Base-by-base conservation (phyloP, 2,888 invertebrate genomes). In the Napeogenes sylphis region DNA sequence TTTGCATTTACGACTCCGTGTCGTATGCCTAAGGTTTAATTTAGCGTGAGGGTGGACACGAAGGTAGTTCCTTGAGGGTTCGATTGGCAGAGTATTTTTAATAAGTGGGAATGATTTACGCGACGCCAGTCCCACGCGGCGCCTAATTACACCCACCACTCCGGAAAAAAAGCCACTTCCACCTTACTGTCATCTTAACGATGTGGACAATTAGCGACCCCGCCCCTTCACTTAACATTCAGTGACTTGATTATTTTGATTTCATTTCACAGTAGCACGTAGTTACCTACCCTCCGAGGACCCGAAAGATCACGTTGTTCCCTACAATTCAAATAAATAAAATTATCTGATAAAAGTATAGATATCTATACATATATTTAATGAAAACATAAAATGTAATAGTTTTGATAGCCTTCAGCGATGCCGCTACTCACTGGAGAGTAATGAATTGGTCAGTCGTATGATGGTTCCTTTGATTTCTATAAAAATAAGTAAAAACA, bases 21-120 rank as follows among this genome's bases (percentile, higher is more conserved):
- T 0, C 0, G 0, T 4, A 2, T 3, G 0, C 4, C 38, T 72
- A 75, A 56, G 68, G 73, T 70, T 46, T n/a, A 46, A 66, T 72
- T 69, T 68, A 45, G 38, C 38, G 46, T 55, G 64, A 33, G 1
- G 12, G 2, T 10, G 1, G 30, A 56, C 51, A 72, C 75, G 73
- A 72, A 83, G 79, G 77, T 80, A 73, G 74, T 75, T 78, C 80
- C 85, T 83, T 84, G 80, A 84, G 83, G 80, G 81, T 87, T 86
- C 83, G 87, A 87, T 87, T 86, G 83, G 78, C 77, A 79, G 77
- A 78, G 80, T 82, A 85, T 83, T 87, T 89, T 89, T 89, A 90
- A 90, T 89, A 89, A 89, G 86, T 80, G 78, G 72, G 78, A 77
- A 86, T 89, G 89, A 90, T 89, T 90, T 89, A 90, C 89, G 85